Conservation (phyloP, 2,113 vertebrate species). For the Sialia sialis region DNA sequence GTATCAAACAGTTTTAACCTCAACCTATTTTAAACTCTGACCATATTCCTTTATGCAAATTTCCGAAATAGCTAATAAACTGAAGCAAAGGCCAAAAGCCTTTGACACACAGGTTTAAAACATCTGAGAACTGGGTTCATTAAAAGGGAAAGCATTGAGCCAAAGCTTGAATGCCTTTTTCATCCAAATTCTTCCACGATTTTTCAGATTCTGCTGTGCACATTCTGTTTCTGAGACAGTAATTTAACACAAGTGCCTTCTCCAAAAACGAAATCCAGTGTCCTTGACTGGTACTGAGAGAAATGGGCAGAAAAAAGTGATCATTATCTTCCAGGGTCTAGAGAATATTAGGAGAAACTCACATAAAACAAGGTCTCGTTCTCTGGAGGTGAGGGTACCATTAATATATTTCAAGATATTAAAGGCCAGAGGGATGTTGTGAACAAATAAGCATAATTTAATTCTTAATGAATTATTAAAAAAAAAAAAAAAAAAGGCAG, state of each 20-base stretch:
- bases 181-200: neutral
- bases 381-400: neutral
- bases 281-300: neutral
- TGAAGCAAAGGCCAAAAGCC: neutral
- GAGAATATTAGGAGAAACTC: neutral
- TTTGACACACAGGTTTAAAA: neutral
- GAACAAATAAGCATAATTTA: slow-evolving; percentile 46
- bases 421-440: slow-evolving; percentile 19
- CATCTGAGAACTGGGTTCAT: neutral
- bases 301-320: neutral
- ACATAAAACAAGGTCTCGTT: neutral
- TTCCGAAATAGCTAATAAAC: neutral
- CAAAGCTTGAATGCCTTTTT: neutral
- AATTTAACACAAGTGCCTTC: neutral
- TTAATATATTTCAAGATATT: slow-evolving; percentile 9
- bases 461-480: slow-evolving; percentile 10
- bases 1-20: neutral
- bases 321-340: neutral
- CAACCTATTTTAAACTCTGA: neutral
- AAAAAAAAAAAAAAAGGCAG: neutral
- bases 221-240: neutral
- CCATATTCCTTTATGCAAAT: neutral
- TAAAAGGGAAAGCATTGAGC: neutral
- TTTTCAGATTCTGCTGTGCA: neutral
- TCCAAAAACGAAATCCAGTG: neutral